Evolutionary conservation across 2,113 vertebrate species (phyloP), one percentile per base, ranked within the genome.

Genomic region (Ammospiza nelsoni): DNA sequence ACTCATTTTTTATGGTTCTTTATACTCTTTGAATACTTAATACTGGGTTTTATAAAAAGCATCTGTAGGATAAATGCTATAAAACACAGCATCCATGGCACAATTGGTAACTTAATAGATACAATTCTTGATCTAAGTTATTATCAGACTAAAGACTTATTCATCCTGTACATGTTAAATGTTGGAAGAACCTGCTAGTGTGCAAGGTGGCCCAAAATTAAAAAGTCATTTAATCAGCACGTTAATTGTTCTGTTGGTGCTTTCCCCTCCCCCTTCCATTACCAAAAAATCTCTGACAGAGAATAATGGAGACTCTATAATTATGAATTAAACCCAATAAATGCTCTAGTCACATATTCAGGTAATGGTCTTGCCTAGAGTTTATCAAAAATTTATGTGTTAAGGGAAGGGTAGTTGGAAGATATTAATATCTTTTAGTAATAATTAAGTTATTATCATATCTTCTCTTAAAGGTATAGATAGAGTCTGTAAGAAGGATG

Each of bases 281-380:
- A 89, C 48, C 33, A 46, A 83, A 82, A 85, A 85, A 37, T 41
- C 11, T 90, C 67, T 91, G 65, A 67, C 65, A 85, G 71, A 91
- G 62, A 91, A 68, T 76, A 85, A 76, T 85, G 37, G n/a, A 75
- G 78, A 82, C 33, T 67, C 73, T 88, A 25, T 86, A 94, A 96
- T 91, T 94, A 87, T 57, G 31, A 87, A 73, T 17, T 94, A 69
- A 93, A 68, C 43, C 19, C 9, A 74, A 8, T 72, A 95, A 65
- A 75, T 75, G 49, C 52, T 89, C 31, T 41, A 87, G 62, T 75
- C 48, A 75, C 24, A 31, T 72, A 90, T 90, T 52, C 58, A 78
- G 48, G 74, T 87, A 91, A 91, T 87, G 74, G 76, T 91, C 78
- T 87, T 78, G 49, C 58, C 78, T 83, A 25, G 49, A 79, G 44